Conservation (phyloP, 2,888 invertebrate genomes). For the Deroplatys truncata region DNA sequence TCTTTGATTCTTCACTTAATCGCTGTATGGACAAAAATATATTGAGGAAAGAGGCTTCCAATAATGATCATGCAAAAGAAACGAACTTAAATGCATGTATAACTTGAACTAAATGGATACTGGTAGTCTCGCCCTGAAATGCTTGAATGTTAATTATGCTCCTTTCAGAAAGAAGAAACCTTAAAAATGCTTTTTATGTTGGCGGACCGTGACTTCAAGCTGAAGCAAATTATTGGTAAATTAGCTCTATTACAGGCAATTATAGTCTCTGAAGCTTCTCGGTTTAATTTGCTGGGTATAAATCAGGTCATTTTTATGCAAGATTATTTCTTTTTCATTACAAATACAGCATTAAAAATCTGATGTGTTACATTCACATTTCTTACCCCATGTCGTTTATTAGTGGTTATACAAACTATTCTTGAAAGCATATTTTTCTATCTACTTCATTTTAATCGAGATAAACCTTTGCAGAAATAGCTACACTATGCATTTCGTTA, state of each 20-base stretch:
- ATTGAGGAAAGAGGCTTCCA: neutral
- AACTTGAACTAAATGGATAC: neutral
- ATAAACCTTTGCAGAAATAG: no score
- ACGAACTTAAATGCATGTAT: neutral
- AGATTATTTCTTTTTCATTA: no score
- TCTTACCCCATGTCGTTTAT: no score
- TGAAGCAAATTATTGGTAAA: neutral
- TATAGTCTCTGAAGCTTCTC: neutral
- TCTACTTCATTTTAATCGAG: no score
- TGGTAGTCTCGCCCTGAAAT: neutral
- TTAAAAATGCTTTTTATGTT: neutral
- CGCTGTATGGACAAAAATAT: neutral
- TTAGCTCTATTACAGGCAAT: neutral
- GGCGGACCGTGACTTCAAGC: neutral
- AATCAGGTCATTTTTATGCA: no score
- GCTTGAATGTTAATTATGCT: neutral
- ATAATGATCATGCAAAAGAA: neutral
- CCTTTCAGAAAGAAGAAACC: neutral
- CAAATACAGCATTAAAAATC: no score
- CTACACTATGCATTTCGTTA: no score
- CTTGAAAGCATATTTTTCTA: no score
- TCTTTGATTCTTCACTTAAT: neutral
- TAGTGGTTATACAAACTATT: no score
- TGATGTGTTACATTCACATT: no score
- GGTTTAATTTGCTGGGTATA: neutral